A percentile compares a stretch with the other conserved stretches of the same genome.
Conservation (phyloP, 2,888 invertebrate genomes). For the Eilema caniola region DNA sequence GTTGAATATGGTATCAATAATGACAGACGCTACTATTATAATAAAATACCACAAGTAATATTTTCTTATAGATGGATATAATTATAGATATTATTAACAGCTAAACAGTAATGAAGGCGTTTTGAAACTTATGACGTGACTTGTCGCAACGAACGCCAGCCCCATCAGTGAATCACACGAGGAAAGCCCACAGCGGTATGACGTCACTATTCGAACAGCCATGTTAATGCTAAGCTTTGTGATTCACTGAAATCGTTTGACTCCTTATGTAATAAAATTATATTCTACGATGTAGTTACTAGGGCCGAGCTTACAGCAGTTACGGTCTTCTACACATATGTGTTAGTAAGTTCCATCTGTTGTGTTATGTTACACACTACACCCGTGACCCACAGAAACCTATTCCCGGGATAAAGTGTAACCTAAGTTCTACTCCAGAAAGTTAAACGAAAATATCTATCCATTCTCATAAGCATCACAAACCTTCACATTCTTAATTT, state of each 20-base stretch:
- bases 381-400: not conserved
- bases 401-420: not conserved
- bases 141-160: constrained; percentile 32
- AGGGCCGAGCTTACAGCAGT: not conserved
- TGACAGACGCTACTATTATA: not conserved
- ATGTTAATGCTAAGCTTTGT: constrained; percentile 47
- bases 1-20: not conserved
- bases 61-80: not conserved
- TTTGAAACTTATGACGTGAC: constrained; percentile 5
- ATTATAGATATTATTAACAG: not conserved
- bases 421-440: no score
- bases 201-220: constrained; percentile 63
- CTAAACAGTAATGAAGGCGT: not conserved
- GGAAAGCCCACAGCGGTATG: constrained; percentile 72
- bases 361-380: not conserved
- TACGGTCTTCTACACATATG: not conserved
- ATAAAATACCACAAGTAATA: not conserved
- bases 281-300: constrained; percentile 13
- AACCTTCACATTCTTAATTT: not conserved
- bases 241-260: constrained; percentile 42
- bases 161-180: constrained; percentile 68
- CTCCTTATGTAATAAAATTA: constrained; percentile 22
- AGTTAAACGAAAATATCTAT: not conserved
- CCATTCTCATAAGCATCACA: not conserved
- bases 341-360: not conserved